A percentile compares a stretch with the other conserved stretches of the same genome.
Evolutionary conservation across 2,797 vertebrate species (phyloP).

Genomic region (Syngnathus acus): DNA sequence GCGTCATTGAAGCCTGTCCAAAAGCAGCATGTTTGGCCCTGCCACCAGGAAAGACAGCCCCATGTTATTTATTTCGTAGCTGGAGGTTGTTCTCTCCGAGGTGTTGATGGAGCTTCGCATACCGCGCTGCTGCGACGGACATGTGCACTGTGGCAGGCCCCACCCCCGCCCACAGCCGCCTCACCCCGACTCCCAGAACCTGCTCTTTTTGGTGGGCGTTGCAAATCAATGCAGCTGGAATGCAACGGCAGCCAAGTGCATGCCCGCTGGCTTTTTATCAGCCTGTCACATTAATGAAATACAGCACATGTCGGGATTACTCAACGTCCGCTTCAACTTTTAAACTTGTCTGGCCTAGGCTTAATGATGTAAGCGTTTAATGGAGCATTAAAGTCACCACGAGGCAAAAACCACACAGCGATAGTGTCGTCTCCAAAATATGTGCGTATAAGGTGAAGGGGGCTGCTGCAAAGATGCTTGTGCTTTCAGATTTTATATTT

Average conservation of each 20-base stretch:
- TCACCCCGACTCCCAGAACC: not conserved
- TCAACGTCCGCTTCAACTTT: slow-evolving; percentile 71
- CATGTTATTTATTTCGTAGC: slow-evolving; percentile 69
- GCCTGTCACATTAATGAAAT: slow-evolving; percentile 69
- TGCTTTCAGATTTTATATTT: slow-evolving; percentile 16
- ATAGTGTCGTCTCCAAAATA: slow-evolving; percentile 17
- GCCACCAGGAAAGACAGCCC: slow-evolving; percentile 74
- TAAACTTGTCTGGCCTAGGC: slow-evolving; percentile 61
- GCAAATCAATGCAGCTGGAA: slow-evolving; percentile 58
- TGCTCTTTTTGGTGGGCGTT: slow-evolving; percentile 33
- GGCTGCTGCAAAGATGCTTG: not conserved
- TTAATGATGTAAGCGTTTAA: slow-evolving; percentile 63
- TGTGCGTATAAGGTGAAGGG: slow-evolving; percentile 42
- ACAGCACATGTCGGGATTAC: slow-evolving; percentile 56
- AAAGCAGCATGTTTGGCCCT: slow-evolving; percentile 85
- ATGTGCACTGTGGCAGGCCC: slow-evolving; percentile 23
- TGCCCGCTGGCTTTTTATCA: slow-evolving; percentile 58
- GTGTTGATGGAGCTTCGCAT: slow-evolving; percentile 59
- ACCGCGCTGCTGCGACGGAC: slow-evolving; percentile 17
- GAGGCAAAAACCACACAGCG: slow-evolving; percentile 10
- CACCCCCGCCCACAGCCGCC: slow-evolving; percentile 25
- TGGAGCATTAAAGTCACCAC: slow-evolving; percentile 56
- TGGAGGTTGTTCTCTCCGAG: slow-evolving; percentile 63
- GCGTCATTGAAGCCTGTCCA: slow-evolving; percentile 80
- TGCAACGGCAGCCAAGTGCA: slow-evolving; percentile 49